Conservation (phyloP, 2,888 invertebrate species). For the Drosophila stalkeri region DNA sequence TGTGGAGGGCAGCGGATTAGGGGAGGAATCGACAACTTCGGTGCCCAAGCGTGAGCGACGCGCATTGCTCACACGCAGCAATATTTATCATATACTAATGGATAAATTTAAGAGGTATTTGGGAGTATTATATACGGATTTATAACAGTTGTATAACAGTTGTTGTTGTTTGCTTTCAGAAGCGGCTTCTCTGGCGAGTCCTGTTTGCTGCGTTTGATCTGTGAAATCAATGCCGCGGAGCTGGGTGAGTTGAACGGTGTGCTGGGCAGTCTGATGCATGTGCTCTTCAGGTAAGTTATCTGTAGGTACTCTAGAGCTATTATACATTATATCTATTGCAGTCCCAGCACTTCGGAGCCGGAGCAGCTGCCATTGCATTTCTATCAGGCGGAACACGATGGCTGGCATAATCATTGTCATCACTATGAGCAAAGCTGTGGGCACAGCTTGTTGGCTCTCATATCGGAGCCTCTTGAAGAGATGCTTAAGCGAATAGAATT, state of each 20-base stretch:
- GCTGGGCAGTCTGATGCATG: slow-evolving; percentile 88
- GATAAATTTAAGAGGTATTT: slow-evolving; percentile 69
- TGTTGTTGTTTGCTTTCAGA: slow-evolving; percentile 48
- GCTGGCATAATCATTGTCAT: slow-evolving; percentile 71
- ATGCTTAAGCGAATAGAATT: slow-evolving; percentile 63
- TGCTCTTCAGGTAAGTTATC: slow-evolving; percentile 88
- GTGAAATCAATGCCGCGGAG: slow-evolving; percentile 87
- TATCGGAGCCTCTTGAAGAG: slow-evolving; percentile 78
- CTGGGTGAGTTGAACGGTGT: slow-evolving; percentile 87
- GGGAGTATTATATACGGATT: background rate
- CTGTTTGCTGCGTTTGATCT: slow-evolving; percentile 89
- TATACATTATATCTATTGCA: slow-evolving; percentile 15
- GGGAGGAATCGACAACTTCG: slow-evolving; percentile 13
- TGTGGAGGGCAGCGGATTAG: slow-evolving; percentile 3
- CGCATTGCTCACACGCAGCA: slow-evolving; percentile 65
- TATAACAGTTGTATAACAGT: background rate
- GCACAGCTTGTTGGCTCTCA: slow-evolving; percentile 77
- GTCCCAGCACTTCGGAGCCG: slow-evolving; percentile 80
- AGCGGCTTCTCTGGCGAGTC: slow-evolving; percentile 87
- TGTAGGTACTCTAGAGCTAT: background rate
- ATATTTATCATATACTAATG: slow-evolving; percentile 73
- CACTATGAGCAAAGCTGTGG: slow-evolving; percentile 68
- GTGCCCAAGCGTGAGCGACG: slow-evolving; percentile 44
- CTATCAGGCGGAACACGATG: slow-evolving; percentile 83
- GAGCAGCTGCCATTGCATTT: slow-evolving; percentile 77